These are phyloP conservation scores for Micropoecilia bifurca DNA, from an alignment of 2,797 vertebrate species.

Conservation along the genomic window DNA sequence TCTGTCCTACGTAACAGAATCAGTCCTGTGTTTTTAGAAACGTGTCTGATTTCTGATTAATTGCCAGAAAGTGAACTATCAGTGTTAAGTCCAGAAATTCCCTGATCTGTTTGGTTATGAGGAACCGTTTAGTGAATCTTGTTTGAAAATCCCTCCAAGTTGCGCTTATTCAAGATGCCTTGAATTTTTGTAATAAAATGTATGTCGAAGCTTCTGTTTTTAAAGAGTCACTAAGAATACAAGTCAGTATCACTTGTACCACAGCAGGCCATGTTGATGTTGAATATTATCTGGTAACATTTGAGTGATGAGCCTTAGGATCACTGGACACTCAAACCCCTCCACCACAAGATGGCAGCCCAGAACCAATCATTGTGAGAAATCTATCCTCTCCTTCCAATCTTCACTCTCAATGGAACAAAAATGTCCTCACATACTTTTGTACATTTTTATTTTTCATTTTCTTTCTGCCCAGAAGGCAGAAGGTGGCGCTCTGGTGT, in stretches of 20 bases:
- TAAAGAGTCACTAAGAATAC: too few species aligned
- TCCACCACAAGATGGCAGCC: too few species aligned
- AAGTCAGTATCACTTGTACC: too few species aligned
- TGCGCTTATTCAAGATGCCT: neutral
- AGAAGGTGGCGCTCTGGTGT: too few species aligned
- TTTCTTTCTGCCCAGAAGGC: too few species aligned
- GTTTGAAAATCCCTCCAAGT: neutral
- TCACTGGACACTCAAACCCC: too few species aligned
- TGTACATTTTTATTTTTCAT: constrained; percentile 61
- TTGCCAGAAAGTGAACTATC: neutral
- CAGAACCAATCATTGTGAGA: constrained; percentile 75
- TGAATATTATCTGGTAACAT: too few species aligned
- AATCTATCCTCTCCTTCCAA: constrained; percentile 77
- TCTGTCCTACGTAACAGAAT: neutral
- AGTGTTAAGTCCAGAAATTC: neutral
- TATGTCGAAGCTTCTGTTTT: neutral
- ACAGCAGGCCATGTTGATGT: too few species aligned
- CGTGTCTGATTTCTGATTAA: neutral
- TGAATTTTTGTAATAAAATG: constrained; percentile 14
- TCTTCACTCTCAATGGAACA: constrained; percentile 73
- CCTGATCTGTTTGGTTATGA: neutral
- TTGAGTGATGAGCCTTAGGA: too few species aligned
- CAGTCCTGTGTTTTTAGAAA: neutral
- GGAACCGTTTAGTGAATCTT: constrained; percentile 62
- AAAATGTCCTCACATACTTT: constrained; percentile 72